These are phyloP conservation scores for Castor canadensis DNA, from an alignment of 2,113 vertebrate genomes.

Conservation along the genomic window DNA sequence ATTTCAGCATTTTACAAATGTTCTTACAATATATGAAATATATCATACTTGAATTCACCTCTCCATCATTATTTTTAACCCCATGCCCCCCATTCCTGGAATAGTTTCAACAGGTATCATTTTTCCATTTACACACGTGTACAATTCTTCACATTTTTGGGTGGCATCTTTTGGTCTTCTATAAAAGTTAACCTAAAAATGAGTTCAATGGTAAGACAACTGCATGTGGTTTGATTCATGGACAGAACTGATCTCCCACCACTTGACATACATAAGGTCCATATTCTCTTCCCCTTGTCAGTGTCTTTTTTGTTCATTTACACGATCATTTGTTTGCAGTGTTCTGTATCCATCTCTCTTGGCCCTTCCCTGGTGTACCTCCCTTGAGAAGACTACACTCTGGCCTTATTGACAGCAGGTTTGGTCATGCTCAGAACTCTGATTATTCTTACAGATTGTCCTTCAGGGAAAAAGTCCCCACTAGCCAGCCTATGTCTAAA, in stretches of 20 bases:
- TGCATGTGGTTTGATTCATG: background rate
- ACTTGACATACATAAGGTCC: background rate
- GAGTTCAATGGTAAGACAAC: background rate
- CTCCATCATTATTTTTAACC: no score
- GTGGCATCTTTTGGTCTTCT: background rate
- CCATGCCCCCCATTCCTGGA: no score
- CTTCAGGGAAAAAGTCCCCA: background rate
- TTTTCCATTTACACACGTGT: no score
- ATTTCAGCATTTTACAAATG: no score
- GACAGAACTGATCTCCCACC: background rate
- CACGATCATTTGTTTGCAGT: background rate
- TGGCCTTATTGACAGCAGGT: background rate
- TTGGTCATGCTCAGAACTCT: background rate
- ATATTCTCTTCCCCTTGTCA: background rate
- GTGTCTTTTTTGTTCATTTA: background rate
- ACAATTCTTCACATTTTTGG: no score
- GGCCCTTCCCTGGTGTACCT: background rate
- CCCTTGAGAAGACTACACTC: background rate
- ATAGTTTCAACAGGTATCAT: no score
- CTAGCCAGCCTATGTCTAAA: background rate
- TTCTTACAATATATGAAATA: no score
- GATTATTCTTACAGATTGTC: background rate
- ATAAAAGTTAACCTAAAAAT: background rate
- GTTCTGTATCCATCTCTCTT: background rate
- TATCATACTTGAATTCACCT: no score